Conservation (phyloP, 2,888 invertebrate genomes). For the Apotomis betuletana region DNA sequence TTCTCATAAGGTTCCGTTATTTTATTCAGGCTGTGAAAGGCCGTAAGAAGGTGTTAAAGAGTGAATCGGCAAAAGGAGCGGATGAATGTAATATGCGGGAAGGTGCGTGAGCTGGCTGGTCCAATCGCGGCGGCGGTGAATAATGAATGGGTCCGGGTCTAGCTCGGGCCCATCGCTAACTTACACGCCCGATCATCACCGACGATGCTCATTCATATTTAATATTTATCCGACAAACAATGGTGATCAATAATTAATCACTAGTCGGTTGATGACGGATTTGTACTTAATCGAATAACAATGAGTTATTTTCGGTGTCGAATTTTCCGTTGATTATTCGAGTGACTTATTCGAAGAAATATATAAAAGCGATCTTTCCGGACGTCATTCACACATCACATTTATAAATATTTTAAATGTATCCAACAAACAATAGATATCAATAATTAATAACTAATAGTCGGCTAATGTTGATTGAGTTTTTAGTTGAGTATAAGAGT, state of each 20-base stretch:
- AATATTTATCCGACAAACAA: conserved; percentile 12
- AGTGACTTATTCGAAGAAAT: too few species aligned
- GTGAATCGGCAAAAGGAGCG: conserved; percentile 75
- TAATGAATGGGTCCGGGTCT: conserved; percentile 66
- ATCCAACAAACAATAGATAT: too few species aligned
- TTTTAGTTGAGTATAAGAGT: too few species aligned
- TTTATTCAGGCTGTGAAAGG: conserved; percentile 77
- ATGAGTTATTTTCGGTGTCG: background rate
- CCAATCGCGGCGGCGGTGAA: conserved; percentile 65
- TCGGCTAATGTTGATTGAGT: too few species aligned
- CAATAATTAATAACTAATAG: too few species aligned
- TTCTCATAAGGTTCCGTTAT: conserved; percentile 70
- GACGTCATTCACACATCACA: too few species aligned
- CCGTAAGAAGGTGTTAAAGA: conserved; percentile 80
- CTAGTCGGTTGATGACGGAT: conserved; percentile 9
- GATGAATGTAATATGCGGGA: conserved; percentile 76
- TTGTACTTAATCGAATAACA: background rate
- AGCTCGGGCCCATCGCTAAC: conserved; percentile 49
- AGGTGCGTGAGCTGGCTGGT: conserved; percentile 55
- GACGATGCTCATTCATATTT: conserved; percentile 31
- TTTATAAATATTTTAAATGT: too few species aligned
- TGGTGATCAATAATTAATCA: conserved; percentile 13
- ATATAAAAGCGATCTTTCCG: too few species aligned
- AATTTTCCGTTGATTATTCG: background rate
- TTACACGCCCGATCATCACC: conserved; percentile 16